These are phyloP conservation scores for Scartelaos histophorus DNA, from an alignment of 2,113 vertebrate species.

Conservation along the genomic window DNA sequence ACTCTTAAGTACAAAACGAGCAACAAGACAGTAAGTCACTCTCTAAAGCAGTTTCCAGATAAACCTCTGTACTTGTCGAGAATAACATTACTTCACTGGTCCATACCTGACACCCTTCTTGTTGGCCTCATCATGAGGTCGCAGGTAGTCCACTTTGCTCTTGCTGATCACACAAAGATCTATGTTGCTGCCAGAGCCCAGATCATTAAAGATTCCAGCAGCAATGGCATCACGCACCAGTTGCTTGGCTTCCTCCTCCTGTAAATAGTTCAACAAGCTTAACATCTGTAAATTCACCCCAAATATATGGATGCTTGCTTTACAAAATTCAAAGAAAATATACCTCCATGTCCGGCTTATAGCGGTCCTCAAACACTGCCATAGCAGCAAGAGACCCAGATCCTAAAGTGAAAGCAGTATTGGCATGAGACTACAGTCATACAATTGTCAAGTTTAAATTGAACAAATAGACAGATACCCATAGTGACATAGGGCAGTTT, in stretches of 20 bases:
- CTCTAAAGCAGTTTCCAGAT: background rate
- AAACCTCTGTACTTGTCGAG: background rate
- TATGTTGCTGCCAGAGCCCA: slow-evolving; percentile 96
- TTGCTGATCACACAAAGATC: slow-evolving; percentile 95
- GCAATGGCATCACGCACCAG: slow-evolving; percentile 93
- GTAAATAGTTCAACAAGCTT: background rate
- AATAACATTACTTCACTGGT: background rate
- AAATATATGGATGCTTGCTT: background rate
- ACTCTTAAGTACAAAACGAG: slow-evolving; percentile 60
- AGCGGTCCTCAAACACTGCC: slow-evolving; percentile 97
- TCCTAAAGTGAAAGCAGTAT: slow-evolving; percentile 70
- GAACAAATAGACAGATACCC: slow-evolving; percentile 80
- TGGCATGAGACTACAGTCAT: slow-evolving; percentile 13
- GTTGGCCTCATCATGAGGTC: slow-evolving; percentile 88
- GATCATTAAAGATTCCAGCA: slow-evolving; percentile 93
- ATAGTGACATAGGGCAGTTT: slow-evolving; percentile 97
- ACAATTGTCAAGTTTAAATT: background rate
- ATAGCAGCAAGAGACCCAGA: slow-evolving; percentile 96
- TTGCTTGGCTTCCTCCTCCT: slow-evolving; percentile 92
- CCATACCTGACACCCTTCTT: slow-evolving; percentile 90
- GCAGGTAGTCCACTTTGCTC: slow-evolving; percentile 89
- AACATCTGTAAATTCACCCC: background rate
- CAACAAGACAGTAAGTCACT: slow-evolving; percentile 36
- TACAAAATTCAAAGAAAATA: background rate
- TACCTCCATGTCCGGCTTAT: slow-evolving; percentile 91